phyloP scores from a whole-genome alignment of 2,888 invertebrate species.

The Bombyx huttoni region DNA sequence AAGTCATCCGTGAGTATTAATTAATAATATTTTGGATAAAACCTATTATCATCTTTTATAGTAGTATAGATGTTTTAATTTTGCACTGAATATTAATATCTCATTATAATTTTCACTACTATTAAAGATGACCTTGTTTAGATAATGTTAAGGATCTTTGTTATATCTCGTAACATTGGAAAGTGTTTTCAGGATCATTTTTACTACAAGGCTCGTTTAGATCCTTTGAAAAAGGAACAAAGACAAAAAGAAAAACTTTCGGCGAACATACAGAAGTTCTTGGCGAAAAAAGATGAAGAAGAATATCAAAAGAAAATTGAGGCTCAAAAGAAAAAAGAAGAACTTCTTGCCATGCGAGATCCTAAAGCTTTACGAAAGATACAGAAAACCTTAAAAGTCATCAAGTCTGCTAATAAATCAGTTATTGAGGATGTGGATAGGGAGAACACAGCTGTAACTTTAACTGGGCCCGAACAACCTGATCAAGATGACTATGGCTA shows the following conservation, averaged over 20 bases:
- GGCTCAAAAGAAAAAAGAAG: constrained; percentile 76
- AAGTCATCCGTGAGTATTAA: constrained; percentile 62
- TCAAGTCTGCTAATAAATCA: constrained; percentile 91
- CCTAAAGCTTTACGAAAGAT: constrained; percentile 82
- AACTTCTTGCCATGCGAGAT: constrained; percentile 77
- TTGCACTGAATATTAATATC: neutral
- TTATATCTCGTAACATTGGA: constrained; percentile 1
- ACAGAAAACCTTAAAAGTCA: constrained; percentile 85
- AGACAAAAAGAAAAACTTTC: constrained; percentile 78
- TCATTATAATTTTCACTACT: neutral
- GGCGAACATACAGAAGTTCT: constrained; percentile 85
- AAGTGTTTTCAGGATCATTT: constrained; percentile 40
- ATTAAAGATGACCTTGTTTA: neutral
- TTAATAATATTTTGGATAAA: constrained; percentile 12
- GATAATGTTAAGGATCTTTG: neutral
- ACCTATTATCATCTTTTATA: neutral
- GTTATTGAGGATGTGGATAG: constrained; percentile 87
- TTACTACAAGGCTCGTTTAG: constrained; percentile 85
- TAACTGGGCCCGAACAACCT: constrained; percentile 82
- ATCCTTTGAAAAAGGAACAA: constrained; percentile 85
- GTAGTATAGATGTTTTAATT: neutral
- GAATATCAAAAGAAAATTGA: constrained; percentile 76
- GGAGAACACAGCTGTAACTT: constrained; percentile 82
- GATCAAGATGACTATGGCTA: constrained; percentile 95
- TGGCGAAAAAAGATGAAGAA: constrained; percentile 86